Percentiles rank a stretch among this genome's conserved stretches.
Evolutionary conservation across 2,797 vertebrate species (phyloP).

Genomic region (Hemibagrus guttatus): DNA sequence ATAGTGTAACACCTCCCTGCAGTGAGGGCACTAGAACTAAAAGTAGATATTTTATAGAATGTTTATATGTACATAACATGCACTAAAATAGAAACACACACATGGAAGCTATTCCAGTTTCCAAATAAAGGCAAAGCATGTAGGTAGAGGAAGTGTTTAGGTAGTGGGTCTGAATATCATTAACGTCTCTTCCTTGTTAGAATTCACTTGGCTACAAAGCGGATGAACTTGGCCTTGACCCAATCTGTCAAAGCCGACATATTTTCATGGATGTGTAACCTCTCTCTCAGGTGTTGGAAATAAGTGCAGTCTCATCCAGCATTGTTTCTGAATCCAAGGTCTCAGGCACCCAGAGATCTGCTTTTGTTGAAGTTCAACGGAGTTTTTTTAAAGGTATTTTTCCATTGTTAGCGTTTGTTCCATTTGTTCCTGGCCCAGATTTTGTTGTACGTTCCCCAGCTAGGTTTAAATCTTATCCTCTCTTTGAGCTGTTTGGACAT

Average conservation of each 20-base stretch:
- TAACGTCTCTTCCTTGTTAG: conserved; percentile 56
- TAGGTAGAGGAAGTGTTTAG: conserved; percentile 55
- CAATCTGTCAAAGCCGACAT: conserved; percentile 1
- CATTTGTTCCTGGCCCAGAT: conserved; percentile 21
- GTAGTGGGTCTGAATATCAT: conserved; percentile 54
- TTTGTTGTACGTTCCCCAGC: conserved; percentile 25
- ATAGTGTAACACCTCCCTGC: conserved; percentile 16
- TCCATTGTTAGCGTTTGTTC: conserved; percentile 16
- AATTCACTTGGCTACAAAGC: conserved; percentile 38
- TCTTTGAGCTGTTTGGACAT: conserved; percentile 25
- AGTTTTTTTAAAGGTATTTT: background rate
- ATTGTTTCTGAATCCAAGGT: conserved; percentile 16
- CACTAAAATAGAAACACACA: conserved; percentile 69
- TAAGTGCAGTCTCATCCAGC: conserved; percentile 13
- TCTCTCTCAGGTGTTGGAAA: conserved; percentile 36
- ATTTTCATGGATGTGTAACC: conserved; percentile 16
- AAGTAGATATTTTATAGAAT: conserved; percentile 57
- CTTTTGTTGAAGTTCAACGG: conserved; percentile 29
- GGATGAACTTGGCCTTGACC: conserved; percentile 22
- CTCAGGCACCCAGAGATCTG: conserved; percentile 22
- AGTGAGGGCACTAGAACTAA: conserved; percentile 26
- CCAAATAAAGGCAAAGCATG: conserved; percentile 69
- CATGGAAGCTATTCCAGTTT: conserved; percentile 72
- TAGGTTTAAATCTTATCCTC: conserved; percentile 38
- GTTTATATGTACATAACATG: conserved; percentile 68